Conservation (phyloP, 1,140 invertebrate genomes). For the Neodiprion lecontei region DNA sequence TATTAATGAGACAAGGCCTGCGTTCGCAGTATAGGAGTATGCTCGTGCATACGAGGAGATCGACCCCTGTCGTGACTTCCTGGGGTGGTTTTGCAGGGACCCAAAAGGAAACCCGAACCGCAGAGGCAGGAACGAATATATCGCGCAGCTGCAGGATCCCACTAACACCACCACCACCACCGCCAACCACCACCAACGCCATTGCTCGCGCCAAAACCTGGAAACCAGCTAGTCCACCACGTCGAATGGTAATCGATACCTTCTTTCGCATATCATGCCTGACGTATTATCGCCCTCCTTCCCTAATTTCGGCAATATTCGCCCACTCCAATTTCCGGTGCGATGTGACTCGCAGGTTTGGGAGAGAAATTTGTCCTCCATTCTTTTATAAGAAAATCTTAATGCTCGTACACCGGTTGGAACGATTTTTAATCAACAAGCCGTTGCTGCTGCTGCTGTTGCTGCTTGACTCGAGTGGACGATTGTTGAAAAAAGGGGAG, state of each 20-base stretch:
- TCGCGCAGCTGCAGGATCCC: background rate
- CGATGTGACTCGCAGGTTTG: too few relatives aligned
- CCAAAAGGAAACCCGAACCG: background rate
- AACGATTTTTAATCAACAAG: too few relatives aligned
- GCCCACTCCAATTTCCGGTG: too few relatives aligned
- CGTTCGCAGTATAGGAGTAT: too few relatives aligned
- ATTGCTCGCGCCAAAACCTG: background rate
- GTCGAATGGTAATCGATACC: background rate
- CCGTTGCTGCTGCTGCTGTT: too few relatives aligned
- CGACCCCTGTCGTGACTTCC: background rate
- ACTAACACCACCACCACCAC: background rate
- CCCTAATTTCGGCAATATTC: background rate
- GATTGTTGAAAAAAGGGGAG: too few relatives aligned
- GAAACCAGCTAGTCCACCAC: background rate
- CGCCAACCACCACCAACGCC: too few relatives aligned
- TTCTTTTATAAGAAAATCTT: too few relatives aligned
- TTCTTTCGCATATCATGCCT: background rate
- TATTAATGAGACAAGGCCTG: background rate
- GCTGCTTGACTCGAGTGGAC: too few relatives aligned
- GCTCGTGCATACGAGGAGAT: background rate
- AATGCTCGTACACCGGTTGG: too few relatives aligned
- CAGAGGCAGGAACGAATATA: background rate
- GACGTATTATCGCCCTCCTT: background rate
- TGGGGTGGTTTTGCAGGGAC: constrained; percentile 1
- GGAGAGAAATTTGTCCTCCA: too few relatives aligned